Evolutionary conservation across 2,113 vertebrate species (phyloP), one percentile per base, ranked within the genome.

Genomic region (Micronycteris hirsuta): DNA sequence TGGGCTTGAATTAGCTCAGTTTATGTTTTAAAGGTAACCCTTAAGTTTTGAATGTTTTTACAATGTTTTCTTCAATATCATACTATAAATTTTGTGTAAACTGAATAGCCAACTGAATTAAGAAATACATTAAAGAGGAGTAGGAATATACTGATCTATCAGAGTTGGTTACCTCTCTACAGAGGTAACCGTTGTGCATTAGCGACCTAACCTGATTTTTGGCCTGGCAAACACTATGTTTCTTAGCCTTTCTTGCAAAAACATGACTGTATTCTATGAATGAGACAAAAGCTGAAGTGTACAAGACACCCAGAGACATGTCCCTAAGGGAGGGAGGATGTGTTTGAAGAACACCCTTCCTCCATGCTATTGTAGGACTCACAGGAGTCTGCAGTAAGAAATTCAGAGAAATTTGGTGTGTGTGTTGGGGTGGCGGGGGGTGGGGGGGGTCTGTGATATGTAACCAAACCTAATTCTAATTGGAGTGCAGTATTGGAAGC

Each of bases 11-110:
- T 83, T 83, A 7, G 5, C 52, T 52, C 28, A 45, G 49, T 38
- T 90, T 15, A 11, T 65, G 8, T 45, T 19, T n/a, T 3, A 86
- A 93, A 63, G 31, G 24, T 43, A 58, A 89, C 3, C 47, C 31
- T 71, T 70, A 31, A 45, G 16, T 77, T 94, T 92, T 54, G 1
- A 43, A 94, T 54, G 36, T 47, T 73, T 26, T 61, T 61, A 61
- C 58, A 26, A 28, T 61, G 3, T 65, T 88, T 77, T 67, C 52
- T 47, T 77, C 22, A 20, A 13, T 38, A 74, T 88, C 63, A 13
- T 68, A 6, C 43, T 77, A 33, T 86, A 38, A 63, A 36, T 67
- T 81, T 17, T n/a, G 12, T 68, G 15, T 5, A 52, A 45, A 76
- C 22, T 68, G 12, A 45, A 19, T 31, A 52, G 14, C 9, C 33